phyloP scores from a whole-genome alignment of 2,888 invertebrate species.

The Ennomos fuscantarius region DNA sequence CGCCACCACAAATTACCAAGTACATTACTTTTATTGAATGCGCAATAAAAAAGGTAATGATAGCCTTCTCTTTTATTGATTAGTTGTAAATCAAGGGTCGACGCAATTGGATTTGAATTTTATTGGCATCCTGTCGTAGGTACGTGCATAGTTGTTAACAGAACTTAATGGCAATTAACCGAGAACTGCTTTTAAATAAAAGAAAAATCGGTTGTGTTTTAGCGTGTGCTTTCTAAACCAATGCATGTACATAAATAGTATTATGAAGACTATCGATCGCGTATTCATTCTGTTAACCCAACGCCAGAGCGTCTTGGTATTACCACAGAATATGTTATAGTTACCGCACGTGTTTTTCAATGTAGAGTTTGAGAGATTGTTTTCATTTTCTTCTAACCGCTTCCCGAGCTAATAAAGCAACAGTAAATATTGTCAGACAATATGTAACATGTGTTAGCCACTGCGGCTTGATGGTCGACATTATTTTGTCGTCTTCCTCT shows the following conservation, averaged over 20 bases:
- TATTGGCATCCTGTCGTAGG: conserved; percentile 73
- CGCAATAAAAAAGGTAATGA: conserved; percentile 80
- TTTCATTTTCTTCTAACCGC: conserved; percentile 69
- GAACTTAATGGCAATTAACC: conserved; percentile 65
- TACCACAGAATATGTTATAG: too few relatives aligned
- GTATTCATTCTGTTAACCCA: too few relatives aligned
- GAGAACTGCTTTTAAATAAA: conserved; percentile 37
- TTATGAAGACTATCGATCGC: too few relatives aligned
- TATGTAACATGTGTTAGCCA: conserved; percentile 81
- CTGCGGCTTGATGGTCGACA: conserved; percentile 74
- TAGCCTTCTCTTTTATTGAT: conserved; percentile 82
- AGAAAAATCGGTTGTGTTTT: conserved; percentile 11
- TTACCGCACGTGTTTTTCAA: conserved; percentile 43
- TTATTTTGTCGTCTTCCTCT: conserved; percentile 73
- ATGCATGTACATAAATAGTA: background rate
- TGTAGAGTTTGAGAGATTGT: conserved; percentile 62
- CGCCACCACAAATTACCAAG: conserved; percentile 63
- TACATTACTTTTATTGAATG: conserved; percentile 82
- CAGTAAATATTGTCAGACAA: conserved; percentile 82
- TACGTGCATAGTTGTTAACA: conserved; percentile 71
- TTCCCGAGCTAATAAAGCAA: conserved; percentile 75
- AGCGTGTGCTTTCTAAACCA: background rate
- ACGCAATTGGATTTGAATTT: conserved; percentile 81
- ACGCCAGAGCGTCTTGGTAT: background rate
- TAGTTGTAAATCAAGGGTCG: conserved; percentile 81